phyloP scores from a whole-genome alignment of 2,113 vertebrate genomes.

The Origma solitaria region DNA sequence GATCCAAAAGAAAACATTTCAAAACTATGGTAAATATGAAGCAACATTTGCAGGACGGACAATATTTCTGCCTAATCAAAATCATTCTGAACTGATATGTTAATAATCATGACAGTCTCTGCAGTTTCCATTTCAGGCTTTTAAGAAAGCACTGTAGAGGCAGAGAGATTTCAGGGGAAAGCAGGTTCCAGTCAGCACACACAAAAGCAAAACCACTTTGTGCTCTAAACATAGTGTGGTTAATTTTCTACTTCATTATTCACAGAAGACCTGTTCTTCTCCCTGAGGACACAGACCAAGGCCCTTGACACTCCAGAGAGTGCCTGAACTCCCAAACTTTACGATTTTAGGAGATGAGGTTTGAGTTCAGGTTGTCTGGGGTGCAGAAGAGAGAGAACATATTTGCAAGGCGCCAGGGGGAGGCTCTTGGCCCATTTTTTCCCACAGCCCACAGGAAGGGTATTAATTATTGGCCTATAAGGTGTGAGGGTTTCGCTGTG shows the following conservation, averaged over 20 bases:
- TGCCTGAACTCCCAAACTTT: neutral
- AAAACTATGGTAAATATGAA: neutral
- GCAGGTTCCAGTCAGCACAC: neutral
- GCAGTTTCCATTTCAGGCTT: neutral
- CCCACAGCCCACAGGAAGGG: neutral
- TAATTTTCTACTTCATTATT: neutral
- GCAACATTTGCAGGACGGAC: neutral
- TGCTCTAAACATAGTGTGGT: neutral
- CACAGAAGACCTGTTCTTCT: neutral
- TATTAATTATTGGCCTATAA: neutral
- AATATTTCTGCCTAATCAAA: neutral
- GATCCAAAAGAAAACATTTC: neutral
- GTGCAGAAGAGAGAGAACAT: neutral
- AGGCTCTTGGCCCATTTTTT: neutral
- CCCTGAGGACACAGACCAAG: neutral
- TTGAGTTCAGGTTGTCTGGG: neutral
- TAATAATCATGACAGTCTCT: neutral
- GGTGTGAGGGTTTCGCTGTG: rapidly evolving
- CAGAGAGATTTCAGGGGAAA: neutral
- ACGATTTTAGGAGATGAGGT: neutral
- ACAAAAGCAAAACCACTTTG: neutral
- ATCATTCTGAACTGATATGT: neutral
- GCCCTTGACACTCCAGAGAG: neutral
- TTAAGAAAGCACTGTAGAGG: neutral
- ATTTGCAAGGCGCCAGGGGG: neutral